phyloP scores from a whole-genome alignment of 2,888 invertebrate species.

The Volucella inanis region DNA sequence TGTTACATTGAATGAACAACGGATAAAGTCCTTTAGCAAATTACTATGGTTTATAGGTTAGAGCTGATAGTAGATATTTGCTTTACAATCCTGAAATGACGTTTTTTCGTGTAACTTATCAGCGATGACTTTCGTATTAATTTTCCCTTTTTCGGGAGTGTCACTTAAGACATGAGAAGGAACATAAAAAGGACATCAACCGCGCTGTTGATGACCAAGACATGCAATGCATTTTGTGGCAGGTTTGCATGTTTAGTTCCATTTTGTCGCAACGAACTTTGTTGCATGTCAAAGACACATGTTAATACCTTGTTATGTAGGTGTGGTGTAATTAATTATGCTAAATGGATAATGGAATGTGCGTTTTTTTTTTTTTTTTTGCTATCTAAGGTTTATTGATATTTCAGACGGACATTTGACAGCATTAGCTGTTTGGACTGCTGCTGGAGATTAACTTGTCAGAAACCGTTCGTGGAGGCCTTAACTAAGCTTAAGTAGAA shows the following conservation, averaged over 20 bases:
- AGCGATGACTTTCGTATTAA: slow-evolving; percentile 15
- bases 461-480: too few species aligned
- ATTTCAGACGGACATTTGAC: too few species aligned
- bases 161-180: slow-evolving; percentile 15
- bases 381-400: too few species aligned
- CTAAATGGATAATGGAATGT: slow-evolving; percentile 49
- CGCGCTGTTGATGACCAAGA: slow-evolving; percentile 35
- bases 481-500: too few species aligned
- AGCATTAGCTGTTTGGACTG: too few species aligned
- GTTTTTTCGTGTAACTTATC: slow-evolving; percentile 42
- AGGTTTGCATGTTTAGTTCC: slow-evolving; percentile 54
- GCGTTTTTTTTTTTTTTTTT: too few species aligned
- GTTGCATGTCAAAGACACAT: slow-evolving; percentile 58
- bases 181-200: slow-evolving; percentile 25
- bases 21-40: not conserved
- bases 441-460: too few species aligned
- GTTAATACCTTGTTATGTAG: slow-evolving; percentile 46
- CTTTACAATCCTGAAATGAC: slow-evolving; percentile 1
- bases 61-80: not conserved
- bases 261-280: slow-evolving; percentile 59
- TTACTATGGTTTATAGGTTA: slow-evolving; percentile 13
- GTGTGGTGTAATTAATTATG: slow-evolving; percentile 49
- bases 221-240: slow-evolving; percentile 52
- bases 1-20: too few species aligned
- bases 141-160: slow-evolving; percentile 49